Base-by-base conservation (phyloP, 2,888 invertebrate genomes). In the Leucophenga montana region DNA sequence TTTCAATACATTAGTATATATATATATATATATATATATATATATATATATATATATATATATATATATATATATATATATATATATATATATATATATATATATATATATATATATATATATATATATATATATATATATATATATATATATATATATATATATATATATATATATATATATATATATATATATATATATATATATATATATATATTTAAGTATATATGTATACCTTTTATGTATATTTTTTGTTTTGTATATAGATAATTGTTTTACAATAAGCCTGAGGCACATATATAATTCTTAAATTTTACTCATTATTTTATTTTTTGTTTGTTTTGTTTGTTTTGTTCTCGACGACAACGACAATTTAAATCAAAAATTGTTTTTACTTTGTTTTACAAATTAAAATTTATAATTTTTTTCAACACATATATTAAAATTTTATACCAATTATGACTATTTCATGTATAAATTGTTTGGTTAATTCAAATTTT, bases 231-330 rank as follows among this genome's bases (percentile, higher is more conserved):
- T 61, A 61, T 61, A 61, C 8, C 39, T 44, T 39, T 48, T 68
- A 68, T 68, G 65, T 68, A 53, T n/a, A n/a, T n/a, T n/a, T n/a
- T 64, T 71, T 67, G 61, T 70, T 67, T 67, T 72, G 54, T 72
- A 68, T 70, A 64, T 66, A 65, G 54, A 71, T 73, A 83, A 77
- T 85, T 83, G 79, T 86, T 84, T 83, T 84, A 84, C 84, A 86
- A 84, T 77, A 82, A 85, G 86, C 86, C 87, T 85, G 85, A 85
- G 85, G 85, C 87, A 86, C 86, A 80, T 81, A 76, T 73, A 77
- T 69, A 27, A 8, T 66, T 68, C 48, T 18, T 39, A 20, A 27
- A 48, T 18, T 69, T 76, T 70, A 44, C 46, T 64, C 72, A 70
- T 66, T 54, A 54, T 76, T 69, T 75, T 57, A 70, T 74, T 70